Evolutionary conservation across 2,888 invertebrate genomes (phyloP).

Genomic region (Elegia similella): DNA sequence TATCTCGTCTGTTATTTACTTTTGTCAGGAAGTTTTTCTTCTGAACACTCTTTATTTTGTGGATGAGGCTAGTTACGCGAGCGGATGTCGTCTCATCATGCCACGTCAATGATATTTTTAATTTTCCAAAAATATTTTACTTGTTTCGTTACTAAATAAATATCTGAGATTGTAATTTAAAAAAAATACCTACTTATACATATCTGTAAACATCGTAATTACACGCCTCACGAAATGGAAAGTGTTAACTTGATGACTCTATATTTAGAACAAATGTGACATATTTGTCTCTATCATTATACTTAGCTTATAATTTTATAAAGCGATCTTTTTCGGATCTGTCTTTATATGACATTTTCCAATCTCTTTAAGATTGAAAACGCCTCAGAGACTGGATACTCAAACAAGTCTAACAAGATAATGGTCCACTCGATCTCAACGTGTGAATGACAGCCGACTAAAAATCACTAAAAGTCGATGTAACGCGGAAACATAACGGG

Average conservation of each 20-base stretch:
- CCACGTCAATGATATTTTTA: slow-evolving; percentile 16
- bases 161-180: too few relatives aligned
- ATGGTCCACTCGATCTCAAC: slow-evolving; percentile 23
- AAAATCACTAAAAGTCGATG: slow-evolving; percentile 19
- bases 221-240: too few relatives aligned
- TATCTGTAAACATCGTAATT: too few relatives aligned
- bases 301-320: too few relatives aligned
- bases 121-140: background rate
- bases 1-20: too few relatives aligned
- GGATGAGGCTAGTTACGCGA: slow-evolving; percentile 20
- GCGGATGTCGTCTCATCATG: slow-evolving; percentile 31
- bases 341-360: background rate
- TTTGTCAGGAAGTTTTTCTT: background rate
- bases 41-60: background rate
- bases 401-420: slow-evolving; percentile 30
- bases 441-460: slow-evolving; percentile 25
- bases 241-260: too few relatives aligned
- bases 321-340: too few relatives aligned
- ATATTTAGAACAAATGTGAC: too few relatives aligned
- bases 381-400: slow-evolving; percentile 19
- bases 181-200: too few relatives aligned
- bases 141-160: too few relatives aligned
- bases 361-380: slow-evolving; percentile 1
- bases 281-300: too few relatives aligned
- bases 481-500: slow-evolving; percentile 45